Percentiles rank a stretch among this genome's conserved stretches.
Conservation (phyloP, 2,797 vertebrate species). For the Onychomys leucogaster region DNA sequence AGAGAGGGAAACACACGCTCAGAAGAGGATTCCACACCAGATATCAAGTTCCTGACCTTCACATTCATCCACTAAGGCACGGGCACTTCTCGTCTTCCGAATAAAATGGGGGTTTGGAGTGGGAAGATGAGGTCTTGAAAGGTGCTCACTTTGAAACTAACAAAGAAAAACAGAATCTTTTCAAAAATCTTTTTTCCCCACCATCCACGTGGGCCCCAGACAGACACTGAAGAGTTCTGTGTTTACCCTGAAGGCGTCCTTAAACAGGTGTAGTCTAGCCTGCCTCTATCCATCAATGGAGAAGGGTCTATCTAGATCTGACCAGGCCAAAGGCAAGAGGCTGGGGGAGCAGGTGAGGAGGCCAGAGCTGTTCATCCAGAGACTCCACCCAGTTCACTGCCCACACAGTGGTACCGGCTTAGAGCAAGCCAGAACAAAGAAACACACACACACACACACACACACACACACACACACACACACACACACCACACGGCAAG, state of each 20-base stretch:
- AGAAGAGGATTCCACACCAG: background rate
- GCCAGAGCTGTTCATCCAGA: background rate
- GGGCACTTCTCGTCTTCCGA: background rate
- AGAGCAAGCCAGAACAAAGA: conserved; percentile 63
- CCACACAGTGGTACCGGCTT: background rate
- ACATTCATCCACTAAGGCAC: background rate
- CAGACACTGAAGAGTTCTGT: conserved; percentile 12
- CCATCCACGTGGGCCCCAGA: background rate
- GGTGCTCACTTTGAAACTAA: conserved; percentile 12
- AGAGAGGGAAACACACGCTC: background rate
- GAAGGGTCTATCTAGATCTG: background rate
- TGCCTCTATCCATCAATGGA: background rate
- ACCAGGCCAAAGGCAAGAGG: background rate
- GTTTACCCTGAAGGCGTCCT: background rate
- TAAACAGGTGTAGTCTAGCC: background rate
- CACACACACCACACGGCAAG: background rate
- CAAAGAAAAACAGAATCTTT: background rate
- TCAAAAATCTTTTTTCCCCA: background rate
- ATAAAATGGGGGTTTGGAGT: background rate
- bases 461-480: too few relatives aligned
- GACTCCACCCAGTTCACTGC: background rate
- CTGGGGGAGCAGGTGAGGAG: background rate
- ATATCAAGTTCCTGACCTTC: conserved; percentile 30
- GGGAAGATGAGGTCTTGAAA: background rate
- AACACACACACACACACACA: too few relatives aligned